Evolutionary conservation across 2,113 vertebrate genomes (phyloP).

Genomic region (Bujurquina vittata): DNA sequence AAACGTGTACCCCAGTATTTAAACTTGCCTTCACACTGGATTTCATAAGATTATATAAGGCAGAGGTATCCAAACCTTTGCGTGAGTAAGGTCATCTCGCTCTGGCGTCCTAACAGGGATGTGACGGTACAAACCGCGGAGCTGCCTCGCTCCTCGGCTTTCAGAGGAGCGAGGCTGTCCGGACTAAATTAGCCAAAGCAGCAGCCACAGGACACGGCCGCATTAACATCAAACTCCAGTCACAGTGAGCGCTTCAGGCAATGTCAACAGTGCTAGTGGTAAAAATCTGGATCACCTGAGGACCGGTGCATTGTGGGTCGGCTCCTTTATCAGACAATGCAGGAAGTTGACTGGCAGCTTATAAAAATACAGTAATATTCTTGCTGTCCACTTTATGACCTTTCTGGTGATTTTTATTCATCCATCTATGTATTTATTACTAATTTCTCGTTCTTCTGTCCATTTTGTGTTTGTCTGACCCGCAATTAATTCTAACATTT

Average conservation of each 20-base stretch:
- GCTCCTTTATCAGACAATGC: neutral
- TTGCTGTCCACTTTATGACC: neutral
- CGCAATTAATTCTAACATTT: neutral
- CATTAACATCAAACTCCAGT: neutral
- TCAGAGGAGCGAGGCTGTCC: neutral
- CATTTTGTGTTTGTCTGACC: neutral
- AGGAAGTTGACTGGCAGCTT: neutral
- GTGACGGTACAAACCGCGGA: constrained; percentile 8
- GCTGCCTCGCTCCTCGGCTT: neutral
- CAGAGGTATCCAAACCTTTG: neutral
- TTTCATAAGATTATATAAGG: neutral
- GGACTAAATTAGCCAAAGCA: constrained; percentile 37
- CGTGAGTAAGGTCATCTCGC: neutral
- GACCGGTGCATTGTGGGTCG: neutral
- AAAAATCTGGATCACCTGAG: neutral
- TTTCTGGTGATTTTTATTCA: neutral
- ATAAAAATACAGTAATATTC: neutral
- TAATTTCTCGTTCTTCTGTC: rapidly evolving
- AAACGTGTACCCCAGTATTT: neutral
- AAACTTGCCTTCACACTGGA: neutral
- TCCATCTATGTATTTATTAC: neutral
- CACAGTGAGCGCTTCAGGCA: neutral
- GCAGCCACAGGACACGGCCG: neutral
- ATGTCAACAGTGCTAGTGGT: neutral
- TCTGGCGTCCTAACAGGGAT: neutral